These are phyloP conservation scores for Andrena bucephala DNA, from an alignment of 2,888 invertebrate species.

Conservation along the genomic window DNA sequence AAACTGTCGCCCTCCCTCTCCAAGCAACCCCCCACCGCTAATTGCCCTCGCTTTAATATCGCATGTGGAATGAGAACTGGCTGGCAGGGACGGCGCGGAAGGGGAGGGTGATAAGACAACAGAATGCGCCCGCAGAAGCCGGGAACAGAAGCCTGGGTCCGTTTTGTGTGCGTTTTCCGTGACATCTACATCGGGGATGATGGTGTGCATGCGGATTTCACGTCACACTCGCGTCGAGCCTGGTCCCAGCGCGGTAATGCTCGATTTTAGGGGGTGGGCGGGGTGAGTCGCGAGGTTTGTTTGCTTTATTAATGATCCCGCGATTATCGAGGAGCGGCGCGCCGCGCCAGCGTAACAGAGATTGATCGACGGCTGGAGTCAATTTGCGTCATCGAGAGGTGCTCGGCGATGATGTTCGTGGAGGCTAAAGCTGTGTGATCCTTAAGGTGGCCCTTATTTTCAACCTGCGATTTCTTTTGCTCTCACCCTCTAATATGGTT, in stretches of 20 bases:
- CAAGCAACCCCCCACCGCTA: conserved; percentile 74
- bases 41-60: conserved; percentile 82
- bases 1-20: conserved; percentile 69
- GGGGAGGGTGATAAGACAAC: conserved; percentile 57
- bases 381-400: conserved; percentile 43
- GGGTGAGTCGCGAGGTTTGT: conserved; percentile 32
- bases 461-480: no score
- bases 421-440: background rate
- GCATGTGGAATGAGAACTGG: conserved; percentile 77
- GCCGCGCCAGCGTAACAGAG: conserved; percentile 39
- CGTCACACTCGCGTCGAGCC: background rate
- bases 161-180: conserved; percentile 55
- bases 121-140: conserved; percentile 52
- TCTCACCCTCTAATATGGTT: no score
- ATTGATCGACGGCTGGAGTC: conserved; percentile 54
- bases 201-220: conserved; percentile 40
- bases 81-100: conserved; percentile 32
- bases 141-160: conserved; percentile 48
- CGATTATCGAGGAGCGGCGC: conserved; percentile 45
- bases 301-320: conserved; percentile 55
- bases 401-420: background rate
- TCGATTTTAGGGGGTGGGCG: conserved; percentile 29
- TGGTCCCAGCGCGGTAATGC: conserved; percentile 1
- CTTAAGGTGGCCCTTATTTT: no score
- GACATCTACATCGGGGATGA: conserved; percentile 57